Evolutionary conservation across 2,888 invertebrate species (phyloP), one percentile per base, ranked within the genome.

Genomic region (Iselma pallidipennis): DNA sequence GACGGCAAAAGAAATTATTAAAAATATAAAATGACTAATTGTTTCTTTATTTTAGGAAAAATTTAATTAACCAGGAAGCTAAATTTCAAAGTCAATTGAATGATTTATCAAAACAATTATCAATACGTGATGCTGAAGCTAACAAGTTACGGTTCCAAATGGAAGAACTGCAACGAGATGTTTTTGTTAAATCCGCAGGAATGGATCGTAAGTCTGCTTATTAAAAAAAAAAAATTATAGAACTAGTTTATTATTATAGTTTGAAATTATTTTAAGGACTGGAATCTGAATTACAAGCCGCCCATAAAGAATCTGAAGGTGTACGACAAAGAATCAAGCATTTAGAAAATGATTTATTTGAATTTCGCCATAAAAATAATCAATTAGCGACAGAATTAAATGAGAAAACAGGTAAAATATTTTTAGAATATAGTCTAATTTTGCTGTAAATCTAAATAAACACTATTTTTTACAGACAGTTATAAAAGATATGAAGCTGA

Each of bases 291-390:
- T 78, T 89, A 16, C 85, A 85, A 66, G 83, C 86, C n/a, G 87
- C 89, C 0, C 85, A 86, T 80, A 89, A 88, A 71, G 89, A 90
- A 78, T 86, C 88, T 1, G 89, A 89, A 74, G 78, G 85, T 66
- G 83, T 87, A 25, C 80, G 86, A 19, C 86, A 87, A 71, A 83
- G 86, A 61, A 84, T 89, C 69, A 81, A 85, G 23, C 85, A 85
- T 3, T 75, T 89, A 65, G 89, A 89, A 75, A 86, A 85, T 23
- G 89, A 89, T 66, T 79, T 89, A 29, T 74, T 83, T 1, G 85
- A 84, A 0, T 86, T 87, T 67, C 85, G 86, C 72, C 82, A 82
- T 59, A 86, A 86, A 73, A 88, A 88, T 55, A 83, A 82, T 0
- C 84, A 86, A 72, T 77, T 89, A 2, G 83, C 84, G 3, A 85